phyloP scores from a whole-genome alignment of 2,888 invertebrate species.

The Odontocerum albicorne region DNA sequence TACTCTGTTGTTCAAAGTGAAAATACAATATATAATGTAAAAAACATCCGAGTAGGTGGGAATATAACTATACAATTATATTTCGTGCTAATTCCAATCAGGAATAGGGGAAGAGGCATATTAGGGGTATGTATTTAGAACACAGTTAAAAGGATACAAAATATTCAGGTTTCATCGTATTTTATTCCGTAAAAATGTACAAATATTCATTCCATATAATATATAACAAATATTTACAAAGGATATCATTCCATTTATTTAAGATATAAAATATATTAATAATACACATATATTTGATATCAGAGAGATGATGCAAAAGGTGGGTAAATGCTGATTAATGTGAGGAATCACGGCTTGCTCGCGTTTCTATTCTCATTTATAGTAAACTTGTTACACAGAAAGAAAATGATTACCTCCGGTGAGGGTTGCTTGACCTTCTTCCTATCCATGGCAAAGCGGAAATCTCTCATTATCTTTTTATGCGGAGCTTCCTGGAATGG shows the following conservation, averaged over 20 bases:
- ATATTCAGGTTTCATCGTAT: background rate
- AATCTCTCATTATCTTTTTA: conserved; percentile 63
- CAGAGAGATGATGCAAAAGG: too few species aligned
- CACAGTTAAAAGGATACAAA: background rate
- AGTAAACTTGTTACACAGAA: conserved; percentile 57
- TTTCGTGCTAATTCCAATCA: too few species aligned
- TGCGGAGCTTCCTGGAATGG: conserved; percentile 59
- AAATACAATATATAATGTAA: too few species aligned
- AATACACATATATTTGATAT: conserved; percentile 2
- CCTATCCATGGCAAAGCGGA: conserved; percentile 53
- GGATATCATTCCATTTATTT: conserved; percentile 17
- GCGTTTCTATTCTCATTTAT: conserved; percentile 41
- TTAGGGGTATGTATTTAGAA: too few species aligned
- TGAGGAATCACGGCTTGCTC: conserved; percentile 16
- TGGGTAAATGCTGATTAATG: background rate
- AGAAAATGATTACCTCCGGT: conserved; percentile 54
- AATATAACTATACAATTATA: too few species aligned
- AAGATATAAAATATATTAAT: conserved; percentile 6
- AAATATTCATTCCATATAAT: conserved; percentile 15
- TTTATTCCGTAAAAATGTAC: conserved; percentile 8
- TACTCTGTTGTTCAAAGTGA: too few species aligned
- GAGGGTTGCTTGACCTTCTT: conserved; percentile 50
- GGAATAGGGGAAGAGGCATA: too few species aligned
- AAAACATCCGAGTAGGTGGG: too few species aligned
- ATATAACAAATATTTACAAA: conserved; percentile 11